Evolutionary conservation across 1,140 invertebrate genomes (phyloP), one percentile per base, ranked within the genome.

Genomic region (Sesamia nonagrioides): DNA sequence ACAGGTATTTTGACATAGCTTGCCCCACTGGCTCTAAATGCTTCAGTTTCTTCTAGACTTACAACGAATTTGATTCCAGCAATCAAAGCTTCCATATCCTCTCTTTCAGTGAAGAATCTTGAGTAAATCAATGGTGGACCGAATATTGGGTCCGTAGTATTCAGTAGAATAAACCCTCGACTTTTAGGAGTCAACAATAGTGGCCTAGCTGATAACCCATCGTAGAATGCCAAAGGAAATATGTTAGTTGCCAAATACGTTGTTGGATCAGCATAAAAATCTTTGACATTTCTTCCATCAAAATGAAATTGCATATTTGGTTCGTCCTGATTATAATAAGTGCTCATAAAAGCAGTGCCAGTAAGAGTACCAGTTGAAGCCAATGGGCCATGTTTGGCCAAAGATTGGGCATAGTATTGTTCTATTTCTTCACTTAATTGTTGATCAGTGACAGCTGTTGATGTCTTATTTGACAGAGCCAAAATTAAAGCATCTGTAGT

Each of bases 71-170:
- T 94, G 1, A 97, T 93, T 1, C 96, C 97, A 33, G 95, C 93
- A 0, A 97, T 90, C 11, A 97, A 90, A 4, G 96, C 91, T 78
- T 96, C 95, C 48, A 97, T 81, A 82, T 98, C 97, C 56, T 96
- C 95, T 45, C 95, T 92, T 86, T 96, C 91, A 15, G 95, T 94
- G 56, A 97, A 97, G 87, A 98, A 98, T 84, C 97, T 97, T 0
- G 98, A 96, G 87, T 97, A 97, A 52, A 99, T 97, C 40, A 97
- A 93, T 0, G 98, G 98, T 84, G 97, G 96, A 9, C 97, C 95
- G 66, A 96, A 96, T 61, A 94, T 71, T 7, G 98, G 98, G 94
- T 98, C 96, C 1, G 93, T 96, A 66, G 95, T 93, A 69, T 96
- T 95, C 0, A 98, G 91, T 76, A 96, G 95, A 42, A 98, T 95